These are phyloP conservation scores for Caerostris darwini DNA, from an alignment of 1,140 invertebrate species.

Conservation along the genomic window DNA sequence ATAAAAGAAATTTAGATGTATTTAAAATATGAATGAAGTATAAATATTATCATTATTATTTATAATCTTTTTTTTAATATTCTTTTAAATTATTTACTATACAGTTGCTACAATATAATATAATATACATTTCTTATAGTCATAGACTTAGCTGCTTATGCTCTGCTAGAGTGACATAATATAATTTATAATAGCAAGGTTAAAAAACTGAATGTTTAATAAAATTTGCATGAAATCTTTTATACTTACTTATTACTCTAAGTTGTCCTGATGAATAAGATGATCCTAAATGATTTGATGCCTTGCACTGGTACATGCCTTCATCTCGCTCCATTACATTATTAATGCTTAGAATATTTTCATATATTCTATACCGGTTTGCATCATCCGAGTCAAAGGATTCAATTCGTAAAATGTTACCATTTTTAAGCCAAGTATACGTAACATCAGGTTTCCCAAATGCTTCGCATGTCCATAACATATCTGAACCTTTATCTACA, in stretches of 20 bases:
- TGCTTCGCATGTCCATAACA: slow-evolving; percentile 97
- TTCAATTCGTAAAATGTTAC: slow-evolving; percentile 85
- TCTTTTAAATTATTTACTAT: too few relatives aligned
- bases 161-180: too few relatives aligned
- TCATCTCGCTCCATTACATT: slow-evolving; percentile 90
- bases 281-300: slow-evolving; percentile 92
- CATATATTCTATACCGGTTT: slow-evolving; percentile 85
- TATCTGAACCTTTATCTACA: slow-evolving; percentile 89
- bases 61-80: too few relatives aligned
- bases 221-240: too few relatives aligned
- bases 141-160: too few relatives aligned
- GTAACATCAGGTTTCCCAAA: slow-evolving; percentile 96
- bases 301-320: slow-evolving; percentile 98
- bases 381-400: slow-evolving; percentile 83
- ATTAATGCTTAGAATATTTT: slow-evolving; percentile 93
- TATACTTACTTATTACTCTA: slow-evolving; percentile 88
- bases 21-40: too few relatives aligned
- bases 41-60: too few relatives aligned
- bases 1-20: too few relatives aligned
- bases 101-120: too few relatives aligned
- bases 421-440: slow-evolving; percentile 96
- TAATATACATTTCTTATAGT: too few relatives aligned
- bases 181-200: too few relatives aligned
- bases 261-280: slow-evolving; percentile 94
- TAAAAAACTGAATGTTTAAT: too few relatives aligned